These are phyloP conservation scores for Nestor notabilis DNA, from an alignment of 2,113 vertebrate species.

Conservation along the genomic window DNA sequence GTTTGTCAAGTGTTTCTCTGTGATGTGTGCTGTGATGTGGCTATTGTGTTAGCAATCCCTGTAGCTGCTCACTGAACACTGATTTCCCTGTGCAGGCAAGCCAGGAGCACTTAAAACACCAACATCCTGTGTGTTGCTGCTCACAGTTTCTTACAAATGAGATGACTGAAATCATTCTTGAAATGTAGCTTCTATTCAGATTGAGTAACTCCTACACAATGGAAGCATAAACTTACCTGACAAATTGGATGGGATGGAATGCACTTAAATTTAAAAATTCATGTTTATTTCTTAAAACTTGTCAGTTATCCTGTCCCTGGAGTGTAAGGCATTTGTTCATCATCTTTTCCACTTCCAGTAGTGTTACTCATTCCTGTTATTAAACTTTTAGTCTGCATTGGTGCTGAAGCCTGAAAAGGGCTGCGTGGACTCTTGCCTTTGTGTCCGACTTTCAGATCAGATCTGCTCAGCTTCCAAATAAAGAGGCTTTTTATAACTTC, in stretches of 20 bases:
- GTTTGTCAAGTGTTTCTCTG: background rate
- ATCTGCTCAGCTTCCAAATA: slow-evolving; percentile 30
- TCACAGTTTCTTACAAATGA: background rate
- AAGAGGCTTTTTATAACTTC: background rate
- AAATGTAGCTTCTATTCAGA: background rate
- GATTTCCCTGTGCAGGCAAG: background rate
- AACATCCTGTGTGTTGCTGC: background rate
- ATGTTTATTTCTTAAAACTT: background rate
- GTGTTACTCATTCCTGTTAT: background rate
- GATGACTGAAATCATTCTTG: background rate
- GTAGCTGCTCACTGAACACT: background rate
- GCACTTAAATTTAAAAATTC: slow-evolving; percentile 6
- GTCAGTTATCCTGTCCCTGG: background rate
- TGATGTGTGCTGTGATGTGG: background rate
- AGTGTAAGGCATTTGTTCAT: background rate
- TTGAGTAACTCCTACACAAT: background rate
- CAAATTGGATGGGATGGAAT: background rate
- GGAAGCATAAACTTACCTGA: background rate
- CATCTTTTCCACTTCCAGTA: background rate
- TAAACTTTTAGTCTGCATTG: background rate
- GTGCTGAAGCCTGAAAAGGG: background rate
- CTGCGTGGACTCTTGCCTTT: background rate
- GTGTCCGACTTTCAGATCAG: background rate
- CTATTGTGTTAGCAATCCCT: background rate
- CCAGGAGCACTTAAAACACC: background rate